These are phyloP conservation scores for Synergus gifuensis DNA, from an alignment of 2,888 invertebrate species.

Conservation along the genomic window DNA sequence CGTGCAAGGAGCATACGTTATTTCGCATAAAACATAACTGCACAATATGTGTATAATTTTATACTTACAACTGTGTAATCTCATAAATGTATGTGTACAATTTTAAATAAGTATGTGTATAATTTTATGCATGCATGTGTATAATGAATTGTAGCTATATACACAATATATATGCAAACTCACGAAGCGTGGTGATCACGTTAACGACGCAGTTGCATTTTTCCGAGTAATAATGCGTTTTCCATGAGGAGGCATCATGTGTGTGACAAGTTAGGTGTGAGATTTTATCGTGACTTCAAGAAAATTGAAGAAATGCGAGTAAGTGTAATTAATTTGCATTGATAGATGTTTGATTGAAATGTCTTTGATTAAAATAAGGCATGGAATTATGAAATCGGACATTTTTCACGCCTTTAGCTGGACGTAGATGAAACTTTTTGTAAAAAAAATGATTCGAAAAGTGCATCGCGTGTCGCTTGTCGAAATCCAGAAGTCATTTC, in stretches of 20 bases:
- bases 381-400: not conserved
- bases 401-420: not conserved
- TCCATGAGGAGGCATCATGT: constrained; percentile 8
- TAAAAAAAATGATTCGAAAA: constrained; percentile 10
- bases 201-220: constrained; percentile 36
- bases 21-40: constrained; percentile 20
- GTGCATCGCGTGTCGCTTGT: constrained; percentile 37
- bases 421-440: not conserved
- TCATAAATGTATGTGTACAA: too few relatives aligned
- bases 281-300: not conserved
- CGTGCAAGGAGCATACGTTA: constrained; percentile 22
- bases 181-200: constrained; percentile 33
- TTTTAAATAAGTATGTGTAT: not conserved
- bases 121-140: not conserved
- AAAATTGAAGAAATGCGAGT: not conserved
- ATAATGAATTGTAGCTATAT: constrained; percentile 15
- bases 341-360: too few relatives aligned
- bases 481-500: constrained; percentile 45
- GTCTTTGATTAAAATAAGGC: not conserved
- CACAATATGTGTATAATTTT: constrained; percentile 1
- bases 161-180: constrained; percentile 14
- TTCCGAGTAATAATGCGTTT: constrained; percentile 5
- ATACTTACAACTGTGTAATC: not conserved
- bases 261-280: constrained; percentile 12
- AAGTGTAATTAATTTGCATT: not conserved